These are phyloP conservation scores for Donacobius atricapilla DNA, from an alignment of 2,113 vertebrate genomes.

Conservation along the genomic window DNA sequence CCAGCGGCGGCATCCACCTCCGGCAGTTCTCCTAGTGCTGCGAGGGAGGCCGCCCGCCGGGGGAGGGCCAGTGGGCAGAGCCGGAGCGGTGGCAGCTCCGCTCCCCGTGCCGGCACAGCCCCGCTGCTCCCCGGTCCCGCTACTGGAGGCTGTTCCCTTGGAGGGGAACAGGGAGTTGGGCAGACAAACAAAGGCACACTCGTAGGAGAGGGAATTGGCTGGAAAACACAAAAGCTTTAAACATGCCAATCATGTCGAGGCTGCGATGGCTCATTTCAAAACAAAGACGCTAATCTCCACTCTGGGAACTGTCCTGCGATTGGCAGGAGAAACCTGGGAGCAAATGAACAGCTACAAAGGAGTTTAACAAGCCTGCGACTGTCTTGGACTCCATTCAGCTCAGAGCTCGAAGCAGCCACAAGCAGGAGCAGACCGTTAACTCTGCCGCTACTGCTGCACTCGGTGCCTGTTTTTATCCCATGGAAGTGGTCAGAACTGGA, in stretches of 20 bases:
- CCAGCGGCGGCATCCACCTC: background rate
- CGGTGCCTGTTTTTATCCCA: background rate
- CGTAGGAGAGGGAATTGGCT: background rate
- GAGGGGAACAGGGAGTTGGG: background rate
- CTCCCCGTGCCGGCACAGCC: background rate
- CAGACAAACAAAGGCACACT: background rate
- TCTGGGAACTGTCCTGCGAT: background rate
- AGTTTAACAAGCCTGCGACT: background rate
- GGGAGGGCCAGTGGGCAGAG: background rate
- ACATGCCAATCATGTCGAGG: background rate
- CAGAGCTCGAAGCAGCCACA: background rate
- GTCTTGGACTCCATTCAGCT: background rate
- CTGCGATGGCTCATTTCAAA: background rate
- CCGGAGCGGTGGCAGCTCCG: accelerated
- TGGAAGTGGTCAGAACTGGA: background rate
- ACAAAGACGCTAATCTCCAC: background rate
- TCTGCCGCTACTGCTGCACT: background rate
- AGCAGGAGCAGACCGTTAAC: background rate
- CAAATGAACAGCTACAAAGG: background rate
- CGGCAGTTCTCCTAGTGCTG: accelerated
- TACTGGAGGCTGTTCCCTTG: background rate
- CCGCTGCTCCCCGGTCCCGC: background rate
- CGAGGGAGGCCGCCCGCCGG: accelerated
- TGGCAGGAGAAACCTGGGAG: background rate
- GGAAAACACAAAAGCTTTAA: slow-evolving; percentile 20